A percentile compares a stretch with the other conserved stretches of the same genome.
Conservation (phyloP, 2,113 vertebrate genomes). For the Sinosuthora webbiana region DNA sequence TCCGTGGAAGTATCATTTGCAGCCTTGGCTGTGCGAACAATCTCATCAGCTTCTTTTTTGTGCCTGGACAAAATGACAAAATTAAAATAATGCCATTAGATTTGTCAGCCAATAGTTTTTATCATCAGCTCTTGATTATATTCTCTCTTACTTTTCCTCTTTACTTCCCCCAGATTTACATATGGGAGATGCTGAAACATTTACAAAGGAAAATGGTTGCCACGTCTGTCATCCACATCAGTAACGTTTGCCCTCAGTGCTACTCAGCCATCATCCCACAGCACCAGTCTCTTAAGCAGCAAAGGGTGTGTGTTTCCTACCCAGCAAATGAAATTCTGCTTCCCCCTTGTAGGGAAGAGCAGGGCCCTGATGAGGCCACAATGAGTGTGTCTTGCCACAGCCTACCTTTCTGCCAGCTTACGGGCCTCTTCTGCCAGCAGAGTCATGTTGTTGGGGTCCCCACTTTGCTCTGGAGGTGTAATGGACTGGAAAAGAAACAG, state of each 20-base stretch:
- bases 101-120: not conserved
- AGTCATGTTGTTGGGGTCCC: slow-evolving; percentile 96
- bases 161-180: not conserved
- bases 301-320: accelerated
- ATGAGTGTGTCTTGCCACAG: not conserved
- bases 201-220: not conserved
- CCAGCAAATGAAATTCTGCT: not conserved
- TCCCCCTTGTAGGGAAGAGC: not conserved
- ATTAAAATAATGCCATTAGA: not conserved
- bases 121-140: not conserved
- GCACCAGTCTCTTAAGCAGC: not conserved
- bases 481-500: slow-evolving; percentile 79
- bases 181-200: not conserved
- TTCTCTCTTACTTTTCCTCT: not conserved
- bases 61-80: slow-evolving; percentile 74
- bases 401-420: slow-evolving; percentile 89
- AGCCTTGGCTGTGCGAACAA: slow-evolving; percentile 88
- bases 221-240: accelerated
- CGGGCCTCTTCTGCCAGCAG: slow-evolving; percentile 93
- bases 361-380: accelerated
- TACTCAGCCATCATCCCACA: not conserved
- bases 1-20: slow-evolving; percentile 92
- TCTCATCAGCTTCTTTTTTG: slow-evolving; percentile 92
- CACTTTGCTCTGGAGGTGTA: slow-evolving; percentile 77
- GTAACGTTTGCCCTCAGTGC: not conserved